These are phyloP conservation scores for Nerophis ophidion DNA, from an alignment of 2,113 vertebrate species.

Conservation along the genomic window DNA sequence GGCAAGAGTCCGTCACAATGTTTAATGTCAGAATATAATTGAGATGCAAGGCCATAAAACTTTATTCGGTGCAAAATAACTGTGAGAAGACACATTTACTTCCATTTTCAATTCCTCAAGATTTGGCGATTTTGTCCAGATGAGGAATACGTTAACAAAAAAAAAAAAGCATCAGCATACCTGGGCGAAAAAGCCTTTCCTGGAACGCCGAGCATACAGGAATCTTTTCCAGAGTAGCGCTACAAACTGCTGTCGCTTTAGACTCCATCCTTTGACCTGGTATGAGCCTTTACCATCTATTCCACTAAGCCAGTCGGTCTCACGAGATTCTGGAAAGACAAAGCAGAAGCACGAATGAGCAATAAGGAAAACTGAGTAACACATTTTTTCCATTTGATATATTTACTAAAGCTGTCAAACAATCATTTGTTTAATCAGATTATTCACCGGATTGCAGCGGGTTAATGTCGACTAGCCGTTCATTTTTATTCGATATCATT, in stretches of 20 bases:
- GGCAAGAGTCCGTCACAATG: no score
- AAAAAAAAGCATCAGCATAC: slow-evolving; percentile 46
- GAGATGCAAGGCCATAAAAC: no score
- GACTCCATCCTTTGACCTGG: slow-evolving; percentile 93
- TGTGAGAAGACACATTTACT: no score
- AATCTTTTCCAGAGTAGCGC: slow-evolving; percentile 96
- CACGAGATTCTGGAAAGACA: slow-evolving; percentile 82
- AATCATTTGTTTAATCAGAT: no score
- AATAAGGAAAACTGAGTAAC: background rate
- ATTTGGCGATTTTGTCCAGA: background rate
- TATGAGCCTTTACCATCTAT: slow-evolving; percentile 93
- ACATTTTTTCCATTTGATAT: no score
- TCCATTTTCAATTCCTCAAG: no score
- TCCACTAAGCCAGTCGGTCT: slow-evolving; percentile 92
- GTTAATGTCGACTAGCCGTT: no score
- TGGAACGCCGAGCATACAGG: slow-evolving; percentile 87
- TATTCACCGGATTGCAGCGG: no score
- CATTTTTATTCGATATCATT: no score
- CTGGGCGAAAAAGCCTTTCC: slow-evolving; percentile 98
- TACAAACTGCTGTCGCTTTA: slow-evolving; percentile 91
- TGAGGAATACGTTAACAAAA: background rate
- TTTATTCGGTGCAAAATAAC: no score
- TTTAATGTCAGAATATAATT: no score
- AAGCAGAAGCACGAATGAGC: slow-evolving; percentile 5
- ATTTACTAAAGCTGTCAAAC: no score